These are phyloP conservation scores for Larimichthys polyactis DNA, from an alignment of 2,113 vertebrate genomes.

Conservation along the genomic window DNA sequence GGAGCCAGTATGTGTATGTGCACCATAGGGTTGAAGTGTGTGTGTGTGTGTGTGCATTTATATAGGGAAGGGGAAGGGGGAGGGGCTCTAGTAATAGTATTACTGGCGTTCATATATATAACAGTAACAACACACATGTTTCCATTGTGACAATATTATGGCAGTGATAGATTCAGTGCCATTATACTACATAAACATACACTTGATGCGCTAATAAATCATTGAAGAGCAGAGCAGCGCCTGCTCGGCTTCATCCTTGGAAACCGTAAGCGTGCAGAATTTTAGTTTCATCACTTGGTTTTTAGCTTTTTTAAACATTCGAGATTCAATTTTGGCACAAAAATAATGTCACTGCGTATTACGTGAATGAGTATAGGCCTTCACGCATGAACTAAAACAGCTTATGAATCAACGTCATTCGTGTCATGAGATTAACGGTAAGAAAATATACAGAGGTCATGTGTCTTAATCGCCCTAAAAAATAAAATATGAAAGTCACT, in stretches of 20 bases:
- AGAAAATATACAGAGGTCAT: not conserved
- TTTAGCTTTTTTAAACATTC: not conserved
- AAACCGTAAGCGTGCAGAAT: constrained; percentile 5
- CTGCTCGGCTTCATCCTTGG: constrained; percentile 48
- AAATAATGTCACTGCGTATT: not conserved
- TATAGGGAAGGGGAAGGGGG: constrained; percentile 32
- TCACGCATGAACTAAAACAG: not conserved
- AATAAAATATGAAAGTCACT: not conserved
- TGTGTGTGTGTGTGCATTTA: constrained; percentile 38
- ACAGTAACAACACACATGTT: constrained; percentile 54
- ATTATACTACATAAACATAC: constrained; percentile 62
- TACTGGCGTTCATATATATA: constrained; percentile 50
- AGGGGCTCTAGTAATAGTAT: constrained; percentile 45
- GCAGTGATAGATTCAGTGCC: constrained; percentile 65
- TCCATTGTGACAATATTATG: constrained; percentile 53
- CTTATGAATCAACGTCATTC: not conserved
- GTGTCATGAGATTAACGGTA: not conserved
- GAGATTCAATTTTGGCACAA: not conserved
- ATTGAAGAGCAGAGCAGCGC: constrained; percentile 22
- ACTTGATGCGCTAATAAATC: constrained; percentile 61
- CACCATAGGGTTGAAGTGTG: constrained; percentile 46
- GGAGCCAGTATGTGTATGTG: constrained; percentile 60
- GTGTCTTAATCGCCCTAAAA: not conserved
- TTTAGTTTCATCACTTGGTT: not conserved
- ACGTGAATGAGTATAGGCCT: not conserved